Conservation (phyloP, 2,797 vertebrate genomes). For the Syngnathus acus region DNA sequence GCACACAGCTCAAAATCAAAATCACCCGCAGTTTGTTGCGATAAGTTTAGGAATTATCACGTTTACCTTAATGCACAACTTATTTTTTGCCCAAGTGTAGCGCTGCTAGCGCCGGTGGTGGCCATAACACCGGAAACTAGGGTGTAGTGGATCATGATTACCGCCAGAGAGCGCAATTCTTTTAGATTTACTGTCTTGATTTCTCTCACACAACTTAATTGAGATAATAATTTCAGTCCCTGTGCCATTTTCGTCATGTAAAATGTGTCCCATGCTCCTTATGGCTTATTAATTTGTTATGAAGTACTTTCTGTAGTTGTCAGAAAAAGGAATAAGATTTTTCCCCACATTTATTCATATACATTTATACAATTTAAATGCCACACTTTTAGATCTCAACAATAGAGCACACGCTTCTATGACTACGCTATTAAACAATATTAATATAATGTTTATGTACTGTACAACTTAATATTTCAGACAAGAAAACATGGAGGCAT, state of each 20-base stretch:
- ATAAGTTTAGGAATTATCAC: neutral
- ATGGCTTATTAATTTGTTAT: no score
- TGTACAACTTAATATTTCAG: conserved; percentile 34
- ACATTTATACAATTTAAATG: conserved; percentile 54
- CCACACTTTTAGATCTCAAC: conserved; percentile 24
- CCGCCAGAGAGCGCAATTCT: conserved; percentile 44
- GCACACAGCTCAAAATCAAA: neutral
- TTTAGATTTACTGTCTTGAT: neutral
- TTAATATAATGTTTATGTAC: conserved; percentile 39
- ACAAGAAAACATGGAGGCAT: conserved; percentile 26
- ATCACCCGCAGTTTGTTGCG: neutral
- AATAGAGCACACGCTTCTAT: conserved; percentile 13
- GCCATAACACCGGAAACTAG: conserved; percentile 78
- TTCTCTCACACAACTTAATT: no score
- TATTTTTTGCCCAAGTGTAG: conserved; percentile 30
- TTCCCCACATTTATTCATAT: conserved; percentile 51
- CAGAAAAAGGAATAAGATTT: neutral
- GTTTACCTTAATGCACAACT: conserved; percentile 30
- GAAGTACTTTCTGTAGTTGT: neutral
- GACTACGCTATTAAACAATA: conserved; percentile 24
- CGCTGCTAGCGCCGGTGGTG: conserved; percentile 52
- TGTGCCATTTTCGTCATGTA: no score
- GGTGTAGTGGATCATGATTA: neutral
- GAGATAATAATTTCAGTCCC: no score
- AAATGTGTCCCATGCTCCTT: no score